Evolutionary conservation across 2,797 vertebrate species (phyloP).

Genomic region (Alcedo atthis): DNA sequence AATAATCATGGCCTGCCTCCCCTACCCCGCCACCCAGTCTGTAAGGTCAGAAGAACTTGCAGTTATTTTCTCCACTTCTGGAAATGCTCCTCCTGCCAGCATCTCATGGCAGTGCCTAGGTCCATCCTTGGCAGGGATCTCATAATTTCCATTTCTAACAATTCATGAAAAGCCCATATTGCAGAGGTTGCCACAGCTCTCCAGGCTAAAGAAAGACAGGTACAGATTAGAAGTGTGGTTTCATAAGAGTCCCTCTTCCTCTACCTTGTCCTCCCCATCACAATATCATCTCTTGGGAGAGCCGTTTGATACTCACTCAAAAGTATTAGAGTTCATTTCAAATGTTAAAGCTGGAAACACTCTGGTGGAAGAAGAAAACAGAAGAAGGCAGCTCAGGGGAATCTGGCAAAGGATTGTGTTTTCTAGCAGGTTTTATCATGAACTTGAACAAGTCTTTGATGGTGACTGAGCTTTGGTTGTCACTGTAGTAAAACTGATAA

Average conservation of each 20-base stretch:
- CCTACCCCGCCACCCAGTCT: neutral
- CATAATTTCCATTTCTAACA: neutral
- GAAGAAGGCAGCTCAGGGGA: neutral
- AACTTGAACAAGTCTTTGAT: conserved; percentile 30
- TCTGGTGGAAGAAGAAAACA: neutral
- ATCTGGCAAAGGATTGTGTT: neutral
- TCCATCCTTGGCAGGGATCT: neutral
- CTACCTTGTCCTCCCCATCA: neutral
- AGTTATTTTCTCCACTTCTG: neutral
- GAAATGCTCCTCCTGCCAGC: neutral
- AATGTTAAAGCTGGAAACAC: neutral
- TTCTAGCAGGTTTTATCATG: conserved; percentile 8
- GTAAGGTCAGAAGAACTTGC: neutral
- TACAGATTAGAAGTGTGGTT: neutral
- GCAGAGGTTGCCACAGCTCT: neutral
- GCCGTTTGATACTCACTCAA: neutral
- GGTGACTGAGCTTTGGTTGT: neutral
- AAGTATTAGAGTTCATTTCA: neutral
- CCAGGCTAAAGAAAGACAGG: neutral
- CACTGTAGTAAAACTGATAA: conserved; percentile 20
- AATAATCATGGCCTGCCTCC: neutral
- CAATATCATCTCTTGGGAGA: neutral
- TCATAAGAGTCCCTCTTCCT: neutral
- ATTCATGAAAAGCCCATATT: neutral
- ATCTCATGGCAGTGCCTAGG: neutral